These are phyloP conservation scores for Brachionus paranguensis DNA, from an alignment of 1,140 invertebrate genomes.

Conservation along the genomic window DNA sequence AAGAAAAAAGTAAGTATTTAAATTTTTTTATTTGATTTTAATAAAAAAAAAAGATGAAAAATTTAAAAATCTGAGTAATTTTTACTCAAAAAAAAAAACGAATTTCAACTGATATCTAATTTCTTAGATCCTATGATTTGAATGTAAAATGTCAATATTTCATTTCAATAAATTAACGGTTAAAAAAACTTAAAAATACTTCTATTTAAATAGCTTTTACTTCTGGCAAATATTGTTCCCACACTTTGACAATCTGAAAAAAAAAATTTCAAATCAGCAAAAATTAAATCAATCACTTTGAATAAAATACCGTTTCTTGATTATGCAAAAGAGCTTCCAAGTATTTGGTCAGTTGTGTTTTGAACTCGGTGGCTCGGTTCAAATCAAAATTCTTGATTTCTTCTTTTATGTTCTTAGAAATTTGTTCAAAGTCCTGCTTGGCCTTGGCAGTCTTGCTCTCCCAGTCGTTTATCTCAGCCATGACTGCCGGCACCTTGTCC, in stretches of 20 bases:
- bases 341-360: slow-evolving; percentile 76
- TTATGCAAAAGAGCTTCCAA: slow-evolving; percentile 87
- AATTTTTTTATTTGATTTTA: too few relatives aligned
- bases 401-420: slow-evolving; percentile 88
- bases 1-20: too few relatives aligned
- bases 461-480: slow-evolving; percentile 59
- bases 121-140: background rate
- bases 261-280: slow-evolving; percentile 9
- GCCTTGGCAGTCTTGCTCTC: slow-evolving; percentile 89
- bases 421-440: slow-evolving; percentile 91
- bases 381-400: slow-evolving; percentile 89
- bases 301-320: slow-evolving; percentile 73
- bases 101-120: background rate
- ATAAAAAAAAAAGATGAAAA: too few relatives aligned
- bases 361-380: slow-evolving; percentile 80
- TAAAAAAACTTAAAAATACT: background rate
- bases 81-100: background rate
- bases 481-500: background rate
- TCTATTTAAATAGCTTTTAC: slow-evolving; percentile 61
- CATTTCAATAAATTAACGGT: background rate
- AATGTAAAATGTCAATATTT: background rate
- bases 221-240: slow-evolving; percentile 87
- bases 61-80: too few relatives aligned
- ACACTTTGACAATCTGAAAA: slow-evolving; percentile 78
- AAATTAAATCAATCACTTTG: too few relatives aligned